These are phyloP conservation scores for Pampus argenteus DNA, from an alignment of 2,797 vertebrate species.

Conservation along the genomic window DNA sequence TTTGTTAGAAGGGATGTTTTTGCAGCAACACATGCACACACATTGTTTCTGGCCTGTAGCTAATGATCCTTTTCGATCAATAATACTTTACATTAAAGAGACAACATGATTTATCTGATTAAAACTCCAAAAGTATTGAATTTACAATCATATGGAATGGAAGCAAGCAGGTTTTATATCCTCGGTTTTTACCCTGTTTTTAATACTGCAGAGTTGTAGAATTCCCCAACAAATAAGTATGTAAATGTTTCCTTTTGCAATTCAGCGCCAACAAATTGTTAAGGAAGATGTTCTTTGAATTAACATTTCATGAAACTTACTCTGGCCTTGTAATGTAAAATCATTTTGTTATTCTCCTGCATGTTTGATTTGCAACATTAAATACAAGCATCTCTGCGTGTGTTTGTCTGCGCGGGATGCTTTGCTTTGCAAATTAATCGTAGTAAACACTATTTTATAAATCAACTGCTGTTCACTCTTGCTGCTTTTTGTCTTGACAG, in stretches of 20 bases:
- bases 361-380: constrained; percentile 64
- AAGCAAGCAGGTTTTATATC: neutral
- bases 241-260: constrained; percentile 18
- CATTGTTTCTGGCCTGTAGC: constrained; percentile 1
- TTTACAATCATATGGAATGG: neutral
- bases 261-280: constrained; percentile 19
- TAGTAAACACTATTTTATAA: constrained; percentile 52
- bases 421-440: constrained; percentile 58
- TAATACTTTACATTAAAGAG: too few relatives aligned
- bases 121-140: too few relatives aligned
- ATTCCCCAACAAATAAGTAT: neutral
- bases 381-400: constrained; percentile 41
- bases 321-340: constrained; percentile 26
- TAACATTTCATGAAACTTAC: constrained; percentile 42
- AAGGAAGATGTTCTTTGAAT: constrained; percentile 28
- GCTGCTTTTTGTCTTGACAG: constrained; percentile 18
- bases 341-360: constrained; percentile 42
- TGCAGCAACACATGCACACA: neutral
- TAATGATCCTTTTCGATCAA: neutral
- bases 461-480: constrained; percentile 34
- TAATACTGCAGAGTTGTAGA: neutral
- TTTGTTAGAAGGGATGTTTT: too few relatives aligned
- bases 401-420: constrained; percentile 27
- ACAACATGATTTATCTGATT: too few relatives aligned
- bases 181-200: neutral